These are phyloP conservation scores for Myotis brandtii DNA, from an alignment of 2,113 vertebrate genomes.

Conservation along the genomic window DNA sequence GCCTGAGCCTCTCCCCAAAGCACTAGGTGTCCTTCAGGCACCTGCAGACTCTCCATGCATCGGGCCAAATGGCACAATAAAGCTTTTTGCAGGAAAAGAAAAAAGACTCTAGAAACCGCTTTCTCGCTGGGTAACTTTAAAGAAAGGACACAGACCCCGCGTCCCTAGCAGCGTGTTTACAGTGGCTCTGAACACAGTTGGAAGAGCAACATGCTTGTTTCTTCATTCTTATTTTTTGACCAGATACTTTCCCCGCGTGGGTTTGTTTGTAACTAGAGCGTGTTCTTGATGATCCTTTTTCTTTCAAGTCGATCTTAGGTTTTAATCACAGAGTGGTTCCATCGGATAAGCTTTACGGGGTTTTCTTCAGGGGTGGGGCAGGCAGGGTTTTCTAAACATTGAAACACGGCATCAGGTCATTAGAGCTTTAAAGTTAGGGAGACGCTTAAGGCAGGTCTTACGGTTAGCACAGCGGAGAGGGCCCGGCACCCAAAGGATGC, in stretches of 20 bases:
- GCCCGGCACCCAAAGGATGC: conserved; percentile 84
- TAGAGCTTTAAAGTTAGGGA: conserved; percentile 75
- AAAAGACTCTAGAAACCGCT: background rate
- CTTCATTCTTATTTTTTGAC: conserved; percentile 43
- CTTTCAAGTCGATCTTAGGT: conserved; percentile 48
- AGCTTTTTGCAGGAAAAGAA: too few species aligned
- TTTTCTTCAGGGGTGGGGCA: conserved; percentile 57
- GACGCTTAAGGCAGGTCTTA: conserved; percentile 80
- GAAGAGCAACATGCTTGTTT: background rate
- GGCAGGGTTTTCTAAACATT: conserved; percentile 73
- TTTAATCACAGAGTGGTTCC: conserved; percentile 49
- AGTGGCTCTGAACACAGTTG: background rate
- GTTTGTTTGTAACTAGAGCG: background rate
- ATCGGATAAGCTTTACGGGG: conserved; percentile 50
- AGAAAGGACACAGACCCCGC: conserved; percentile 2
- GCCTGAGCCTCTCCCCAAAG: too few species aligned
- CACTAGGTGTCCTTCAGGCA: too few species aligned
- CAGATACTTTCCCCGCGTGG: background rate
- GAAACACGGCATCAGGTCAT: conserved; percentile 78
- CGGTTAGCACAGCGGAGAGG: conserved; percentile 82
- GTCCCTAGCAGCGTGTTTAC: background rate
- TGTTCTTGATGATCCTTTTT: background rate
- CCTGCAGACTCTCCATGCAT: too few species aligned
- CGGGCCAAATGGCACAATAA: too few species aligned
- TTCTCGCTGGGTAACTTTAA: conserved; percentile 47